A percentile compares a stretch with the other conserved stretches of the same genome.
phyloP scores from a whole-genome alignment of 35 echinoderm and acorn worm genomes.

The Apostichopus parvimensis region DNA sequence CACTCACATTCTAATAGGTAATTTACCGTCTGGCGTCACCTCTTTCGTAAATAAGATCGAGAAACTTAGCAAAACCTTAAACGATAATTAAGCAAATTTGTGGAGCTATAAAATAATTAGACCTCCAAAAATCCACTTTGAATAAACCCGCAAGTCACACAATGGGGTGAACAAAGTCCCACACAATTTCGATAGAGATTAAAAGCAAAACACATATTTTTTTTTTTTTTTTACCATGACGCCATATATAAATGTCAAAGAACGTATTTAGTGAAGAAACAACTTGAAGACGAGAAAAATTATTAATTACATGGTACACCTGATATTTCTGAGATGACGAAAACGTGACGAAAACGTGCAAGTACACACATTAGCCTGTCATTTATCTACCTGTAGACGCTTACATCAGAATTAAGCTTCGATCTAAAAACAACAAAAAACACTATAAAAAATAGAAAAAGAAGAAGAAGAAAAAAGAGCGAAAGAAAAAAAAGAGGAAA shows the following conservation, averaged over 20 bases:
- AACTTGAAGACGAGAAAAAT: neutral
- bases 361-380: conserved; percentile 7
- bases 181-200: conserved; percentile 27
- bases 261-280: neutral
- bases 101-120: conserved; percentile 36
- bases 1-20: conserved; percentile 15
- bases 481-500: neutral
- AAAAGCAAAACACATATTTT: conserved; percentile 5
- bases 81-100: conserved; percentile 46
- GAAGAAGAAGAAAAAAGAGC: neutral
- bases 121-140: neutral
- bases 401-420: neutral
- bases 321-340: neutral
- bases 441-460: neutral
- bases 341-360: neutral
- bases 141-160: conserved; percentile 6
- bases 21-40: conserved; percentile 16
- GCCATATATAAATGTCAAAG: conserved; percentile 40
- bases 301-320: neutral
- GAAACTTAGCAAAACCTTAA: conserved; percentile 7
- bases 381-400: conserved; percentile 11
- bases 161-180: conserved; percentile 34
- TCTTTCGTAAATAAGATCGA: neutral
- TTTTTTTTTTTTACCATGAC: neutral
- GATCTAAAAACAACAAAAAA: neutral